Conservation (phyloP, 2,113 vertebrate species). For the Solea senegalensis region DNA sequence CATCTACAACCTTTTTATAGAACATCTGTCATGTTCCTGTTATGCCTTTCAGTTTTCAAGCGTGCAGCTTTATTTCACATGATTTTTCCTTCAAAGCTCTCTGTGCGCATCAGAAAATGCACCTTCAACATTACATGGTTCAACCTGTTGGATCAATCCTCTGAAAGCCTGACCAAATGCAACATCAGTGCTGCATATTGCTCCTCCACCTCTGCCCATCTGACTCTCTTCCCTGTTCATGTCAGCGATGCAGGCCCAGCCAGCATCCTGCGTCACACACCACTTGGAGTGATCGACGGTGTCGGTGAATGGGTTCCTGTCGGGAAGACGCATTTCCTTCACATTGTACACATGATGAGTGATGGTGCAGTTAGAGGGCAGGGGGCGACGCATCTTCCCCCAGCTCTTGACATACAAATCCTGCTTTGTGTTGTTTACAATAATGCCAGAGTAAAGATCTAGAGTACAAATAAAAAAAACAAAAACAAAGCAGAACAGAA, state of each 20-base stretch:
- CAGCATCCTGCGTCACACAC: conserved; percentile 28
- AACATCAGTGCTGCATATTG: conserved; percentile 46
- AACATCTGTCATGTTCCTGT: too few relatives aligned
- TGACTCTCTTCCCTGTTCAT: conserved; percentile 66
- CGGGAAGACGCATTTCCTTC: background rate
- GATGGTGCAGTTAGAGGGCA: conserved; percentile 54
- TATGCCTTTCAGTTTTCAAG: too few relatives aligned
- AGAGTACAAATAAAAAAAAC: background rate
- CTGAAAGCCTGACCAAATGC: conserved; percentile 25
- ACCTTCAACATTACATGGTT: background rate
- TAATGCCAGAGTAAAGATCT: conserved; percentile 69
- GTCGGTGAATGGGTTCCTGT: accelerated
- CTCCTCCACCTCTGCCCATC: conserved; percentile 65
- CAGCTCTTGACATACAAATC: conserved; percentile 61
- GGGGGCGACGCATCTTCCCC: conserved; percentile 16
- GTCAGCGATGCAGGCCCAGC: conserved; percentile 62
- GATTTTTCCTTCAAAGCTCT: conserved; percentile 17
- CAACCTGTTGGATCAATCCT: accelerated
- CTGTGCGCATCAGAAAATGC: background rate
- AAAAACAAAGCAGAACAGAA: background rate
- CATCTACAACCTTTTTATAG: too few relatives aligned
- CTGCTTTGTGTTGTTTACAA: background rate
- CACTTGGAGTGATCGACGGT: conserved; percentile 72
- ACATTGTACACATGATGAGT: conserved; percentile 58
- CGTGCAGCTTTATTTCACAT: background rate